A percentile compares a stretch with the other conserved stretches of the same genome.
Evolutionary conservation across 2,888 invertebrate genomes (phyloP).

Genomic region (Elysia crispata): DNA sequence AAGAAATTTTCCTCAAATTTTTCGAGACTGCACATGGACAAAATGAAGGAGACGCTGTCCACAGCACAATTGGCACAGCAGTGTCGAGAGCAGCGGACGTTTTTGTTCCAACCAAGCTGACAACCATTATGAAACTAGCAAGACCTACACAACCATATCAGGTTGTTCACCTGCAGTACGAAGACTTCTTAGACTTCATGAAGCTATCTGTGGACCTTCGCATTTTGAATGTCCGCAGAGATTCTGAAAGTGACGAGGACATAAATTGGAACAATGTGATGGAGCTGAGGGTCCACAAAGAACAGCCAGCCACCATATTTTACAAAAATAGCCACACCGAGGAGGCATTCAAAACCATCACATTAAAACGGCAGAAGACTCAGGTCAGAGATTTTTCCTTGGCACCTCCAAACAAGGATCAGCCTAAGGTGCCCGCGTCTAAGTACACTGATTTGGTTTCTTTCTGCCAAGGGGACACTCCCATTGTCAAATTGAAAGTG

Average conservation of each 20-base stretch:
- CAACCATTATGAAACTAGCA: background rate
- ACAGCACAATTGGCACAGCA: background rate
- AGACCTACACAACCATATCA: background rate
- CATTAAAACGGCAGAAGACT: background rate
- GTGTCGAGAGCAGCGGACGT: background rate
- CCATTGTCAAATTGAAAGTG: too few relatives aligned
- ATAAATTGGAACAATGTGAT: background rate
- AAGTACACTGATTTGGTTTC: background rate
- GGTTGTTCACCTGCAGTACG: background rate
- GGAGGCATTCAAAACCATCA: background rate
- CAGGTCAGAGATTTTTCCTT: background rate
- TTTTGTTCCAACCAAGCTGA: background rate
- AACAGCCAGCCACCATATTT: background rate
- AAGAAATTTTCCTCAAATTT: too few relatives aligned
- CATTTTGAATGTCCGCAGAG: background rate
- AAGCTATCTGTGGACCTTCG: background rate
- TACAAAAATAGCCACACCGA: background rate
- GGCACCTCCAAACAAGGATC: background rate
- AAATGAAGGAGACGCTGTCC: constrained; percentile 10
- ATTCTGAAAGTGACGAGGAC: background rate
- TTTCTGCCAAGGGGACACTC: background rate
- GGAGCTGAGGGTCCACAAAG: background rate
- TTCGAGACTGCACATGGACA: too few relatives aligned
- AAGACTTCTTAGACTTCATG: constrained; percentile 2
- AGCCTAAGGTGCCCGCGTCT: background rate